These are phyloP conservation scores for Gnathonemus echidnorhynchus DNA, from an alignment of 2,113 vertebrate genomes.

Conservation along the genomic window DNA sequence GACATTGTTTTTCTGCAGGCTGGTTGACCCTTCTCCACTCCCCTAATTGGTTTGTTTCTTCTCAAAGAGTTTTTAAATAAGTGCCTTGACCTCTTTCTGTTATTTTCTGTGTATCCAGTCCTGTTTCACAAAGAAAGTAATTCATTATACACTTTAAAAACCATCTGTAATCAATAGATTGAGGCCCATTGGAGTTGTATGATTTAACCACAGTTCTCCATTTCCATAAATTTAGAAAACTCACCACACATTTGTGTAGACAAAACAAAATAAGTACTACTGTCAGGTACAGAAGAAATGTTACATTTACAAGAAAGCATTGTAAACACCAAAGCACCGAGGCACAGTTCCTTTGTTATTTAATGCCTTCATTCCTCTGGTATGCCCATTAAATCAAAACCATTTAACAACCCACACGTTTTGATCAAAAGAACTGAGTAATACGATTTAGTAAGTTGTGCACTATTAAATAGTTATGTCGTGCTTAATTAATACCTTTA, in stretches of 20 bases:
- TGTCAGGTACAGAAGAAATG: neutral
- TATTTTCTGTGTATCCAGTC: neutral
- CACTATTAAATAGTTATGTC: neutral
- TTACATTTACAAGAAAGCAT: neutral
- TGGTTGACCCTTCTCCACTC: neutral
- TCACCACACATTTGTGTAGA: neutral
- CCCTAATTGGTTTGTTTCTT: neutral
- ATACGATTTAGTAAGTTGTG: neutral
- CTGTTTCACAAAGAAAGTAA: slow-evolving; percentile 17
- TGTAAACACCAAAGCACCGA: neutral
- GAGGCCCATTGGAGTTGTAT: neutral
- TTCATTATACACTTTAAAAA: neutral
- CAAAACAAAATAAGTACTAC: neutral
- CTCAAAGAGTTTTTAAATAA: neutral
- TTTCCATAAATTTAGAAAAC: neutral
- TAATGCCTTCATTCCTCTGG: neutral
- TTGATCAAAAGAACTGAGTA: neutral
- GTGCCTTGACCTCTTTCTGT: neutral
- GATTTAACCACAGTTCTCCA: neutral
- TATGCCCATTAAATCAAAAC: neutral
- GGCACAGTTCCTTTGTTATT: neutral
- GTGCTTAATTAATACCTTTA: neutral
- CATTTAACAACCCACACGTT: neutral
- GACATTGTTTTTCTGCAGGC: slow-evolving; percentile 41
- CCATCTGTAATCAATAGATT: neutral